Percentiles rank a stretch among this genome's conserved stretches.
These are phyloP conservation scores for Cherax destructor DNA, from an alignment of 1,140 invertebrate genomes.

Conservation along the genomic window DNA sequence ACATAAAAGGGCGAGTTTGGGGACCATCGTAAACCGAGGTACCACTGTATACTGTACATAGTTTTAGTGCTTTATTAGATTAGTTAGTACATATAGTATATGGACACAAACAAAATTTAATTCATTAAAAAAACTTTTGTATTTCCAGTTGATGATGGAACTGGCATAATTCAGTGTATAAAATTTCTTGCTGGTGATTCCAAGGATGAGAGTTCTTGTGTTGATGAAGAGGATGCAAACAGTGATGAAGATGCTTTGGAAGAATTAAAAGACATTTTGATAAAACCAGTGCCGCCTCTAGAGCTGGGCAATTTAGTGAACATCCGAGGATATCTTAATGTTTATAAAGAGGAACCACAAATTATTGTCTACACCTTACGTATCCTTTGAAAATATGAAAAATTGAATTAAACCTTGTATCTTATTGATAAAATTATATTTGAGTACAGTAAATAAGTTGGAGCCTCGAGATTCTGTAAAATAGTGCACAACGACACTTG, in stretches of 20 bases:
- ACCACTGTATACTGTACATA: too few relatives aligned
- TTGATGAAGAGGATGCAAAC: background rate
- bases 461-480: too few relatives aligned
- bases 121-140: background rate
- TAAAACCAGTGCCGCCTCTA: background rate
- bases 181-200: background rate
- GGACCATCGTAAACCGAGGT: too few relatives aligned
- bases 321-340: background rate
- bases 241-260: background rate
- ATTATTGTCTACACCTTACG: background rate
- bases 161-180: slow-evolving; percentile 1
- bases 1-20: too few relatives aligned
- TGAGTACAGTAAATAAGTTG: too few relatives aligned
- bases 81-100: background rate
- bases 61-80: background rate
- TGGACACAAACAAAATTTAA: background rate
- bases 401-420: too few relatives aligned
- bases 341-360: background rate
- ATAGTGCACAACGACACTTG: too few relatives aligned
- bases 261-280: background rate
- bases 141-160: slow-evolving; percentile 8
- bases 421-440: too few relatives aligned
- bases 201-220: background rate
- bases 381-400: background rate
- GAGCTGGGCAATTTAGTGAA: slow-evolving; percentile 3